phyloP scores from a whole-genome alignment of 2,888 invertebrate genomes.

The Resseliella maxima region DNA sequence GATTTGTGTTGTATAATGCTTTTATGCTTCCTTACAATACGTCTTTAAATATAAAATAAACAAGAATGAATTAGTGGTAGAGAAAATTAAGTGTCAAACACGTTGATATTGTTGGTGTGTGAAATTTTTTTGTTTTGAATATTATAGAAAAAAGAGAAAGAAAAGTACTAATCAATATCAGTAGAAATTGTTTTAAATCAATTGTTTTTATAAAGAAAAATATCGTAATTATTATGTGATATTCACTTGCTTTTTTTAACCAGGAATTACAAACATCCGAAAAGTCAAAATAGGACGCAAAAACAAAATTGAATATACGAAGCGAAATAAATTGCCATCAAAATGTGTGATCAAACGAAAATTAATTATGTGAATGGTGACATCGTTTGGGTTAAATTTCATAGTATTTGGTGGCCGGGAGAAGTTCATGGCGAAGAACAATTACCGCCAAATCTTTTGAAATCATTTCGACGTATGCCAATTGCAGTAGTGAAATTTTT shows the following conservation, averaged over 20 bases:
- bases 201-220: not conserved
- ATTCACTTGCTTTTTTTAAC: not conserved
- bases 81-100: not conserved
- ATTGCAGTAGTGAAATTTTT: conserved; percentile 87
- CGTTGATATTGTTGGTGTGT: not conserved
- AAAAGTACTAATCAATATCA: conserved; percentile 39
- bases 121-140: conserved; percentile 19
- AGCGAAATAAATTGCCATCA: not conserved
- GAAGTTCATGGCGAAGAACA: conserved; percentile 76
- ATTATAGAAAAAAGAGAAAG: not conserved
- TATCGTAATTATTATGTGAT: not conserved
- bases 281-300: not conserved
- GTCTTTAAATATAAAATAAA: not conserved
- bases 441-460: conserved; percentile 76
- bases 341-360: conserved; percentile 73
- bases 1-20: not conserved
- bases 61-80: not conserved
- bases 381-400: conserved; percentile 87
- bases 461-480: conserved; percentile 76
- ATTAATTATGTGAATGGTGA: conserved; percentile 78
- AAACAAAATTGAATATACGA: not conserved
- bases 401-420: conserved; percentile 86
- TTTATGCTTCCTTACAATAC: not conserved
- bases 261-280: not conserved
- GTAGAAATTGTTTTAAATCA: not conserved